Evolutionary conservation across 2,888 invertebrate genomes (phyloP), one percentile per base, ranked within the genome.

Genomic region (Gerris lacustris): DNA sequence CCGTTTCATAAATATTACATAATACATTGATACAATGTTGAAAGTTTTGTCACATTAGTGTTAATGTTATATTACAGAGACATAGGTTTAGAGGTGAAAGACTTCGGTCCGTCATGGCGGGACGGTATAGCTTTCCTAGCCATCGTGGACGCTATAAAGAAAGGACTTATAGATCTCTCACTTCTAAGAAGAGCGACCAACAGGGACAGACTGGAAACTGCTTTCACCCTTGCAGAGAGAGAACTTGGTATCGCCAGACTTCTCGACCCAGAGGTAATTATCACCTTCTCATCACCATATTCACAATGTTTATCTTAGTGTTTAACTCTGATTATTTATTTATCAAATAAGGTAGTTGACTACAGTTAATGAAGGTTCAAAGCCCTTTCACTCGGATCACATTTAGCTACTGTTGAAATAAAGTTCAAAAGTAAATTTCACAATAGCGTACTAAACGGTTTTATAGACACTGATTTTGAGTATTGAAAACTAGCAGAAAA

Each of bases 101-200:
- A 97, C 82, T 97, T 97, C 80, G 96, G 96, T 47, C 87, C 91
- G 73, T 94, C 94, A 78, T 97, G 97, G 97, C 86, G 96, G 77
- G 96, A 96, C 82, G 97, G 97, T 75, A 86, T 91, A 77, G 96
- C 96, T 44, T 97, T 97, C 85, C 86, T 96, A 71, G 95, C 95
- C 68, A 91, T 97, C 76, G 93, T 97, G 73, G 94, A 97, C 81
- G 92, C 92, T 69, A 95, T 97, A 78, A 92, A 92, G 79, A 93
- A 94, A 63, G 94, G 95, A 80, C 84, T 96, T 75, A 89, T 97
- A 72, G 94, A 94, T 81, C 84, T 95, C 77, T 90, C 92, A 31
- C 88, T 90, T 76, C 86, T 96, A 83, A 85, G 88, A 76, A 84
- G 86, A 76, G 86, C 86, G 73, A 87, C 90, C 67, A 96, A 96